Conservation (phyloP, 1,140 invertebrate genomes). For the Lysiphlebus fabarum region DNA sequence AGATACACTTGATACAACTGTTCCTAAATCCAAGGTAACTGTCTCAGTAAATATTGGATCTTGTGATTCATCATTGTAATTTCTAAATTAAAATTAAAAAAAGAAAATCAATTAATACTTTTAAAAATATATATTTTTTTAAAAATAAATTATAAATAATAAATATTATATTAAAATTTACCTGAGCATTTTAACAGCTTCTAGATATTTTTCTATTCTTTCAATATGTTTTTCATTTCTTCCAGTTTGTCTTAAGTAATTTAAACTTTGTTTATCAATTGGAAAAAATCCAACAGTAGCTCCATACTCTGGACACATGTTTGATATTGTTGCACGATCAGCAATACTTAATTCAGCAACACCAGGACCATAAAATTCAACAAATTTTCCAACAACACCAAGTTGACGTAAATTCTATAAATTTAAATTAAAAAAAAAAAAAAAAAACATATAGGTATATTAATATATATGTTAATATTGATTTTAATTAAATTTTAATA, state of each 20-base stretch:
- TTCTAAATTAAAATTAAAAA: slow-evolving; percentile 44
- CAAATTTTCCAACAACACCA: slow-evolving; percentile 97
- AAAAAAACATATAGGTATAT: too few species aligned
- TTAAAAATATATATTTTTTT: too few species aligned
- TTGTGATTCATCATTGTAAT: slow-evolving; percentile 74
- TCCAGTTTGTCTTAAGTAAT: slow-evolving; percentile 87
- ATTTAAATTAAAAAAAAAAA: slow-evolving; percentile 18
- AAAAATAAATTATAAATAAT: too few species aligned
- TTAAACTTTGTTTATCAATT: slow-evolving; percentile 81
- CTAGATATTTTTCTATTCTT: slow-evolving; percentile 81
- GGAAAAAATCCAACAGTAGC: slow-evolving; percentile 96
- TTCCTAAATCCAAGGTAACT: slow-evolving; percentile 82
- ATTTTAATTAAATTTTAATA: neutral
- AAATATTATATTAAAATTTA: too few species aligned
- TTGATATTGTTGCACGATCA: slow-evolving; percentile 89
- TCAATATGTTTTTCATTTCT: slow-evolving; percentile 78
- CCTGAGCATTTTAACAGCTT: slow-evolving; percentile 72
- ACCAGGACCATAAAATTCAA: slow-evolving; percentile 96
- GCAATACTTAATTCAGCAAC: slow-evolving; percentile 88
- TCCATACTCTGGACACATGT: slow-evolving; percentile 98
- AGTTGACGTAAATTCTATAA: slow-evolving; percentile 83
- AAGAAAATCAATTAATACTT: too few species aligned
- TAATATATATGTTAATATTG: too few species aligned
- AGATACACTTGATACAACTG: slow-evolving; percentile 90
- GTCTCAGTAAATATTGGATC: slow-evolving; percentile 86